phyloP scores from a whole-genome alignment of 2,888 invertebrate species.

The Aleiodes leptofemur region DNA sequence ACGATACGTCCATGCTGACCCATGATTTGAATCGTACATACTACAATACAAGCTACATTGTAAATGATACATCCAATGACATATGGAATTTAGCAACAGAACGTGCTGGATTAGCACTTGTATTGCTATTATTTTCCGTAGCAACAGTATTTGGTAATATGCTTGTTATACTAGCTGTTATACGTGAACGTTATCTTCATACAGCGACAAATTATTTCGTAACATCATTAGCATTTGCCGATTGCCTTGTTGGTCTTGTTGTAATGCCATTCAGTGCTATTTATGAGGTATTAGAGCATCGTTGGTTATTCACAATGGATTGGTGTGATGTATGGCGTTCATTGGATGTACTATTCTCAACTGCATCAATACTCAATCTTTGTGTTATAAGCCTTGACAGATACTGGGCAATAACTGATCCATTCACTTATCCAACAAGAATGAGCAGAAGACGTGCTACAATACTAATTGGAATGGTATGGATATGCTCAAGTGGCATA shows the following conservation, averaged over 20 bases:
- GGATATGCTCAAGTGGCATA: slow-evolving; percentile 97
- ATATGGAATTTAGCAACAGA: slow-evolving; percentile 80
- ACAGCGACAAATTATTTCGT: slow-evolving; percentile 99
- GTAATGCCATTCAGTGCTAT: slow-evolving; percentile 98
- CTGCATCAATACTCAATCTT: slow-evolving; percentile 97
- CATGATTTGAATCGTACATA: slow-evolving; percentile 62
- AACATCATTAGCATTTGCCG: slow-evolving; percentile 96
- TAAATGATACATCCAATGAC: slow-evolving; percentile 62
- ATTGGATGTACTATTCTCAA: slow-evolving; percentile 96
- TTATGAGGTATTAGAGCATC: slow-evolving; percentile 91
- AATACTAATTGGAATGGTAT: slow-evolving; percentile 93
- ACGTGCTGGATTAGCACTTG: slow-evolving; percentile 85
- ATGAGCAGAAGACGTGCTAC: slow-evolving; percentile 94
- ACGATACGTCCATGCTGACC: slow-evolving; percentile 63
- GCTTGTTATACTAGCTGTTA: slow-evolving; percentile 94
- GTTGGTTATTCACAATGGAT: slow-evolving; percentile 95
- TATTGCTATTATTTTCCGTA: slow-evolving; percentile 91
- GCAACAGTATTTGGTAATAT: slow-evolving; percentile 97
- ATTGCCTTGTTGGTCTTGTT: slow-evolving; percentile 95
- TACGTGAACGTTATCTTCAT: slow-evolving; percentile 93
- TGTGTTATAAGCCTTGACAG: slow-evolving; percentile 97
- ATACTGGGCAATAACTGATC: slow-evolving; percentile 99
- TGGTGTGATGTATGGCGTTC: slow-evolving; percentile 99
- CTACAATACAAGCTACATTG: slow-evolving; percentile 62
- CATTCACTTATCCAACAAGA: slow-evolving; percentile 96